A percentile compares a stretch with the other conserved stretches of the same genome.
phyloP scores from a whole-genome alignment of 1,140 invertebrate genomes.

The Chlorops oryzae region DNA sequence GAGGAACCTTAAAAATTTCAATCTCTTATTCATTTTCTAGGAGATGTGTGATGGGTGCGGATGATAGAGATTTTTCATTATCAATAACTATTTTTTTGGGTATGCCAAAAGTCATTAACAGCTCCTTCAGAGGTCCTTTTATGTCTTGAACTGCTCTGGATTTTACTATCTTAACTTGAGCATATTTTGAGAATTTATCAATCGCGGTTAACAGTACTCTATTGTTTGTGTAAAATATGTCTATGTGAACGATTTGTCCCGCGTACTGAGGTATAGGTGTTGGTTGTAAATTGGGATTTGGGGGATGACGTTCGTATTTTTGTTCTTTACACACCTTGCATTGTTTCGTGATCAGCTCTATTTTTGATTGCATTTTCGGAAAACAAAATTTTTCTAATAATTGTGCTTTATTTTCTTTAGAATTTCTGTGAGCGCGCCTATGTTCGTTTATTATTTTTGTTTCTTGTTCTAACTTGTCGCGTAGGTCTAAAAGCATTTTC shows the following conservation, averaged over 20 bases:
- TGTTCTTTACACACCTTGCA: not conserved
- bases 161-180: not conserved
- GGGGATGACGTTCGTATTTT: not conserved
- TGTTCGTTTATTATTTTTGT: not conserved
- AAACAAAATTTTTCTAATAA: no score
- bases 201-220: not conserved
- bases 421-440: not conserved
- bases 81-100: slow-evolving; percentile 20
- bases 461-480: not conserved
- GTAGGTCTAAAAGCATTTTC: not conserved
- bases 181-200: slow-evolving; percentile 9
- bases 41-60: slow-evolving; percentile 14
- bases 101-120: slow-evolving; percentile 18
- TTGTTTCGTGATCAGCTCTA: not conserved
- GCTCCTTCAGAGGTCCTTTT: slow-evolving; percentile 1
- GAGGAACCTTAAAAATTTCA: slow-evolving; percentile 7
- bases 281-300: not conserved
- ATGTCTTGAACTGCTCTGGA: slow-evolving; percentile 8
- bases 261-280: not conserved
- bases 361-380: no score
- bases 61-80: slow-evolving; percentile 22
- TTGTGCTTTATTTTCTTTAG: no score
- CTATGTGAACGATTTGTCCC: no score
- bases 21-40: slow-evolving; percentile 14
- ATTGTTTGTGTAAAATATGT: not conserved